phyloP scores from a whole-genome alignment of 1,140 invertebrate genomes.

The Drosophila mojavensis region DNA sequence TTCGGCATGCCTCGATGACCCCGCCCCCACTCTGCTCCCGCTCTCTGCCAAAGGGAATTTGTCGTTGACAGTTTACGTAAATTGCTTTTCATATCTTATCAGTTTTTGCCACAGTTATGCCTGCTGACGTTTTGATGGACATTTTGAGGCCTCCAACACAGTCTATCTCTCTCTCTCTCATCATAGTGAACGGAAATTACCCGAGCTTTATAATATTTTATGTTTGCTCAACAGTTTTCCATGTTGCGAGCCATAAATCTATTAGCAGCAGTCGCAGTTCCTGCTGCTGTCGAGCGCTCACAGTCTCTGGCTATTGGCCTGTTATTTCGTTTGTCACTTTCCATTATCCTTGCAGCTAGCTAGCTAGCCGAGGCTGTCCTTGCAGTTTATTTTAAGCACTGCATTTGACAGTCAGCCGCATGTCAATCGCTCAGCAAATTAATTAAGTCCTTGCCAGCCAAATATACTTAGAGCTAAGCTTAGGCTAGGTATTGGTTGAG shows the following conservation, averaged over 20 bases:
- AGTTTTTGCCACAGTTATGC: constrained; percentile 48
- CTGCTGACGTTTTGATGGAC: constrained; percentile 73
- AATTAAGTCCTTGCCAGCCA: constrained; percentile 18
- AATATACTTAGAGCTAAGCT: not conserved
- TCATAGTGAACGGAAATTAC: constrained; percentile 57
- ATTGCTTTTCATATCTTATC: constrained; percentile 76
- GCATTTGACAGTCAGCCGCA: constrained; percentile 1
- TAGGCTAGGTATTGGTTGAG: not conserved
- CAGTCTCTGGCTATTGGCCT: constrained; percentile 29
- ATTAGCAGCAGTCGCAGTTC: constrained; percentile 35
- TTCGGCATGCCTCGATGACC: not conserved
- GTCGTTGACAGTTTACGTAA: constrained; percentile 75
- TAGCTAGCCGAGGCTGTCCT: not conserved
- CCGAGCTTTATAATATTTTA: constrained; percentile 52
- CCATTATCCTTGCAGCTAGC: constrained; percentile 24
- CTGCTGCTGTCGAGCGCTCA: not conserved
- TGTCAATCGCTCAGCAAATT: constrained; percentile 9
- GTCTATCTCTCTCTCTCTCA: not conserved
- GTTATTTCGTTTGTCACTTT: constrained; percentile 29
- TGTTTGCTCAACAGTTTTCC: constrained; percentile 36
- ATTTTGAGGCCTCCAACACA: constrained; percentile 43
- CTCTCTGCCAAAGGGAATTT: constrained; percentile 48
- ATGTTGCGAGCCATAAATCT: constrained; percentile 46
- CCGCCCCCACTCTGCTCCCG: not conserved
- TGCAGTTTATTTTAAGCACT: constrained; percentile 24